Conservation (phyloP, 2,113 vertebrate species). For the Myotis davidii region DNA sequence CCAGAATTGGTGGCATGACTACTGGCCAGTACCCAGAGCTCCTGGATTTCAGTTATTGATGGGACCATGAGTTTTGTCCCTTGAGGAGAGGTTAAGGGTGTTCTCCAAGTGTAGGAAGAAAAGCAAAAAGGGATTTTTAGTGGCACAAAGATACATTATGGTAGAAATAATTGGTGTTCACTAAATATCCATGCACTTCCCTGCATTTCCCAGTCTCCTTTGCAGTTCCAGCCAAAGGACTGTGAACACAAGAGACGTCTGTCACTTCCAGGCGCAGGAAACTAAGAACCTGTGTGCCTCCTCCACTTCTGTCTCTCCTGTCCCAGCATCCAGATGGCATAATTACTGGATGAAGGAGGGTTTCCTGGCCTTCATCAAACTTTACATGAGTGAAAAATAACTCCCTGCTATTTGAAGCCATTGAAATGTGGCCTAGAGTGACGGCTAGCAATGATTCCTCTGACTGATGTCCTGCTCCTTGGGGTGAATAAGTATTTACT, state of each 20-base stretch:
- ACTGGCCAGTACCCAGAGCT: not conserved
- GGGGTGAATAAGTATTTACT: not conserved
- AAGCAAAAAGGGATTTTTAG: not conserved
- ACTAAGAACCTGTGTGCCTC: not conserved
- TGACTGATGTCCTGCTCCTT: not conserved
- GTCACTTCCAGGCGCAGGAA: not conserved
- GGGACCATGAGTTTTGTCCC: not conserved
- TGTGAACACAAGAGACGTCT: not conserved
- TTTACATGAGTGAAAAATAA: not conserved
- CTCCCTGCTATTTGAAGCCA: not conserved
- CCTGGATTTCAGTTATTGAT: not conserved
- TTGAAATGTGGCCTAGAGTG: not conserved
- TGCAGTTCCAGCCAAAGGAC: not conserved
- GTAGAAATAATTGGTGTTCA: not conserved
- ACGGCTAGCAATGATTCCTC: not conserved
- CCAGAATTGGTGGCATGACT: not conserved
- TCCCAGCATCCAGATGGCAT: not conserved
- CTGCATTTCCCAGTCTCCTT: not conserved
- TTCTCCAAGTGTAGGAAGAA: not conserved
- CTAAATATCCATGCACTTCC: not conserved
- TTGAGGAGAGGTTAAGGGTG: not conserved
- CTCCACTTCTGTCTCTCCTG: not conserved
- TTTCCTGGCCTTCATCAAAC: not conserved
- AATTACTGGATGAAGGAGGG: too few relatives aligned
- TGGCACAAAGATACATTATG: not conserved